A percentile compares a stretch with the other conserved stretches of the same genome.
Conservation (phyloP, 35 echinoderm and acorn worm species). For the Apostichopus parvimensis region DNA sequence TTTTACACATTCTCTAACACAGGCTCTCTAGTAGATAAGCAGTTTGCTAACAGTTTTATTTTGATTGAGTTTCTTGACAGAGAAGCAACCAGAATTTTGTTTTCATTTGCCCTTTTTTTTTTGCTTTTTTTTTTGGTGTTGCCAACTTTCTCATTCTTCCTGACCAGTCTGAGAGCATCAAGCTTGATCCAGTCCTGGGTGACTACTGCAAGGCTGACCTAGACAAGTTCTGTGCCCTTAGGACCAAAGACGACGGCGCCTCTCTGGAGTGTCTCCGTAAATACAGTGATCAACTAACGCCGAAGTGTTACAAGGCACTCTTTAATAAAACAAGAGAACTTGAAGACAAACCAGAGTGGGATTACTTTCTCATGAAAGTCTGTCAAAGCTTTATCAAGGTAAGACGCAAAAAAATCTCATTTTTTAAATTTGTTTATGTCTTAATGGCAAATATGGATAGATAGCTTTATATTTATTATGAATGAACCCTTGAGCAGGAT, state of each 20-base stretch:
- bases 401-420: background rate
- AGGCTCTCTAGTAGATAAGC: too few relatives aligned
- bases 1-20: too few relatives aligned
- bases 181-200: slow-evolving; percentile 76
- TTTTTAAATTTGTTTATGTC: too few relatives aligned
- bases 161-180: slow-evolving; percentile 74
- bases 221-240: background rate
- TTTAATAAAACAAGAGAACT: slow-evolving; percentile 84
- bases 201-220: slow-evolving; percentile 61
- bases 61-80: too few relatives aligned
- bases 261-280: slow-evolving; percentile 76
- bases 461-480: too few relatives aligned
- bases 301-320: slow-evolving; percentile 69
- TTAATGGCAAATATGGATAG: too few relatives aligned
- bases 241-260: slow-evolving; percentile 58
- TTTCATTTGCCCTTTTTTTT: too few relatives aligned
- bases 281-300: slow-evolving; percentile 56
- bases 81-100: too few relatives aligned
- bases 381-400: slow-evolving; percentile 94
- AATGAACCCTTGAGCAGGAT: too few relatives aligned
- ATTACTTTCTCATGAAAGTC: slow-evolving; percentile 83
- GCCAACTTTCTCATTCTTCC: background rate
- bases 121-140: background rate
- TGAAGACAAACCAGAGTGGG: slow-evolving; percentile 67
- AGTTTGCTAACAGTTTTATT: too few relatives aligned